Percentiles rank a stretch among this genome's conserved stretches.
Evolutionary conservation across 2,888 invertebrate species (phyloP).

Genomic region (Gymnoscelis rufifasciata): DNA sequence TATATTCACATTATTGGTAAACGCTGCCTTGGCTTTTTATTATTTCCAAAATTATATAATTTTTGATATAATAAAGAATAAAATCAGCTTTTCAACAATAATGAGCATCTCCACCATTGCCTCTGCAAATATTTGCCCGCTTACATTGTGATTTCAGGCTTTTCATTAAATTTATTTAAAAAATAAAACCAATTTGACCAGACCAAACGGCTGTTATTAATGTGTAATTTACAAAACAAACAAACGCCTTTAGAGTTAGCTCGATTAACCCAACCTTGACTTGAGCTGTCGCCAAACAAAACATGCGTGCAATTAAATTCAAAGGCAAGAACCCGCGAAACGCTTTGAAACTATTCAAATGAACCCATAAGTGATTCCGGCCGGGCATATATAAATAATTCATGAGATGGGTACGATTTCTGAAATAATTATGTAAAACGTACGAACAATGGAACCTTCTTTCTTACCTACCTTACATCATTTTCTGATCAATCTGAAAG

Average conservation of each 20-base stretch:
- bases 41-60: too few species aligned
- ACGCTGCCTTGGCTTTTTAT: too few species aligned
- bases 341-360: slow-evolving; percentile 38
- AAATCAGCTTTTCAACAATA: too few species aligned
- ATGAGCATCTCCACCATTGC: too few species aligned
- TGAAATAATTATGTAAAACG: slow-evolving; percentile 15
- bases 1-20: too few species aligned
- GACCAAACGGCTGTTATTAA: neutral
- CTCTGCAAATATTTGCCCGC: too few species aligned
- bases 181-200: neutral
- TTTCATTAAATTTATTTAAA: too few species aligned
- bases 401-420: slow-evolving; percentile 23
- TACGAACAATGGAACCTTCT: slow-evolving; percentile 6
- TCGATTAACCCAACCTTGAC: slow-evolving; percentile 14
- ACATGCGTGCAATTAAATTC: slow-evolving; percentile 34
- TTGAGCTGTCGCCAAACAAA: slow-evolving; percentile 10
- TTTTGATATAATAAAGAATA: too few species aligned
- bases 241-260: neutral
- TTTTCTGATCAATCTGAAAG: slow-evolving; percentile 13
- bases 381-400: slow-evolving; percentile 24
- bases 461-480: neutral
- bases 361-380: slow-evolving; percentile 32
- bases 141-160: too few species aligned
- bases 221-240: neutral
- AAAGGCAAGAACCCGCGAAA: slow-evolving; percentile 26